phyloP scores from a whole-genome alignment of 2,888 invertebrate species.

The Ennomos erosarius region DNA sequence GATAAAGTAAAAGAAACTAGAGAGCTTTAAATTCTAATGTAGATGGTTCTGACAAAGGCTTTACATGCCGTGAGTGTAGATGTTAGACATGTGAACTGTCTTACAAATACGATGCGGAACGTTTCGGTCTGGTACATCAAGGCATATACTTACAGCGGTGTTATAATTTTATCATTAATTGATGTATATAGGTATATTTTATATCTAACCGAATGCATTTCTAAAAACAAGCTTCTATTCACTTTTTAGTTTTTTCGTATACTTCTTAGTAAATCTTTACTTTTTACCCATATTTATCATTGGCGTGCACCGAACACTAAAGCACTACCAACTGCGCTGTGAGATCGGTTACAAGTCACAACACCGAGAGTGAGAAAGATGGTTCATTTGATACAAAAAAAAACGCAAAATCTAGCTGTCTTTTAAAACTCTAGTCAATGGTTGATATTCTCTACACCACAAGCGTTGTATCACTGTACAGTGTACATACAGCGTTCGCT shows the following conservation, averaged over 20 bases:
- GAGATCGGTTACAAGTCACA: no score
- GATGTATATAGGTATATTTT: neutral
- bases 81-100: constrained; percentile 2
- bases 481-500: constrained; percentile 1
- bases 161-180: neutral
- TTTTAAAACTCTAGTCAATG: neutral
- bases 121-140: neutral
- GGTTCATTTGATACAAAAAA: no score
- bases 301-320: no score
- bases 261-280: no score
- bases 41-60: constrained; percentile 2
- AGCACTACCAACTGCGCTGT: no score
- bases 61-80: constrained; percentile 1
- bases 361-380: no score
- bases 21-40: neutral
- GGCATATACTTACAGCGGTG: constrained; percentile 1
- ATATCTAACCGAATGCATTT: neutral
- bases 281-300: no score
- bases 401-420: neutral
- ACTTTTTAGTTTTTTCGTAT: no score
- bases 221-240: no score
- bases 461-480: constrained; percentile 1
- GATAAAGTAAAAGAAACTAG: no score
- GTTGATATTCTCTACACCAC: constrained; percentile 4
- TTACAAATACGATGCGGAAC: constrained; percentile 8